Evolutionary conservation across 2,113 vertebrate genomes (phyloP).

Genomic region (Malurus melanocephalus): DNA sequence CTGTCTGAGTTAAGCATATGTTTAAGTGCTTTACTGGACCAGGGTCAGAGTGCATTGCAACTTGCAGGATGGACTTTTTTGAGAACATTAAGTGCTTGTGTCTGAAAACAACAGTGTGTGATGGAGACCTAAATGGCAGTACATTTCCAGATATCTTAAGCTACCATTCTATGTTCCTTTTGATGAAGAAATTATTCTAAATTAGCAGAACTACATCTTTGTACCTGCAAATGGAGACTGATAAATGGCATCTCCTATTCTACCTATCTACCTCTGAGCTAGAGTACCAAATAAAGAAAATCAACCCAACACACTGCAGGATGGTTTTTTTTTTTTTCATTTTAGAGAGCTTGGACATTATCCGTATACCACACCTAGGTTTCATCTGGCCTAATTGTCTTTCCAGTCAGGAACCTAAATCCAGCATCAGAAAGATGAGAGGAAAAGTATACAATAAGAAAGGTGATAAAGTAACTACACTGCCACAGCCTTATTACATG

Average conservation of each 20-base stretch:
- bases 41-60: not conserved
- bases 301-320: not conserved
- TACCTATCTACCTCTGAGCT: not conserved
- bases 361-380: not conserved
- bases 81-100: not conserved
- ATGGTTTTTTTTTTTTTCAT: not conserved
- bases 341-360: not conserved
- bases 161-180: not conserved
- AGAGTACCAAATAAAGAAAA: not conserved
- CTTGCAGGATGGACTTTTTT: not conserved
- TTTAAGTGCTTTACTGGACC: slow-evolving; percentile 20
- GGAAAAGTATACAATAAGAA: not conserved
- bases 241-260: not conserved
- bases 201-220: not conserved
- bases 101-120: not conserved
- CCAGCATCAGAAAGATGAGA: not conserved
- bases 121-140: not conserved
- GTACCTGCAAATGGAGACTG: not conserved
- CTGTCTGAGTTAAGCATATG: not conserved
- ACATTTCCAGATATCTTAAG: not conserved
- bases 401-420: not conserved
- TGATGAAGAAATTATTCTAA: not conserved
- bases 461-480: not conserved
- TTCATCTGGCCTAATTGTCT: not conserved
- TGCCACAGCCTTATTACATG: not conserved